phyloP scores from a whole-genome alignment of 1,140 invertebrate genomes.

The Bombus sylvicola region DNA sequence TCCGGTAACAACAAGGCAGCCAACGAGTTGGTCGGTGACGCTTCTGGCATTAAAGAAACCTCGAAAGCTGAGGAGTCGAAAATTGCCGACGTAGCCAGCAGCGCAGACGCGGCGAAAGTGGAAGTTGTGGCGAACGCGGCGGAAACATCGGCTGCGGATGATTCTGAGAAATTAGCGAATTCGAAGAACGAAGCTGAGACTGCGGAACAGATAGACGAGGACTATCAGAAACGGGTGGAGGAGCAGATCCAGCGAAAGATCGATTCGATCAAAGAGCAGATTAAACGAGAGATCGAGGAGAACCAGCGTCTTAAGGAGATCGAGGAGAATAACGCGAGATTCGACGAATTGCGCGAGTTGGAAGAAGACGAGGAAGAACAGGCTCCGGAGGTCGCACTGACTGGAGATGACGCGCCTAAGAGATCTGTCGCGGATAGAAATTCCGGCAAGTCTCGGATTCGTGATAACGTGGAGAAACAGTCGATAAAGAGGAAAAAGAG shows the following conservation, averaged over 20 bases:
- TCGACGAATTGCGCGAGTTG: conserved; percentile 46
- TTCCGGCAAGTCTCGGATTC: neutral
- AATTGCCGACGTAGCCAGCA: neutral
- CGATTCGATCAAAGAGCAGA: conserved; percentile 70
- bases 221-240: conserved; percentile 67
- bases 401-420: neutral
- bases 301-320: conserved; percentile 58
- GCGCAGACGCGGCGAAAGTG: neutral
- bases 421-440: conserved; percentile 8
- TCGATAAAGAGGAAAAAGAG: conserved; percentile 20
- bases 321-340: conserved; percentile 67
- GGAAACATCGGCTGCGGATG: neutral
- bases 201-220: neutral
- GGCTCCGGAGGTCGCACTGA: neutral
- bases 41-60: neutral
- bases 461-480: neutral
- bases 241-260: conserved; percentile 69
- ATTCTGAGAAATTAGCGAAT: neutral
- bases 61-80: neutral
- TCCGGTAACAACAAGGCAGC: neutral
- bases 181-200: neutral
- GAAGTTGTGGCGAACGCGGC: neutral
- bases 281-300: conserved; percentile 67
- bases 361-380: conserved; percentile 31
- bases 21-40: neutral